Conservation (phyloP, 2,888 invertebrate species). For the Brenthis ino region DNA sequence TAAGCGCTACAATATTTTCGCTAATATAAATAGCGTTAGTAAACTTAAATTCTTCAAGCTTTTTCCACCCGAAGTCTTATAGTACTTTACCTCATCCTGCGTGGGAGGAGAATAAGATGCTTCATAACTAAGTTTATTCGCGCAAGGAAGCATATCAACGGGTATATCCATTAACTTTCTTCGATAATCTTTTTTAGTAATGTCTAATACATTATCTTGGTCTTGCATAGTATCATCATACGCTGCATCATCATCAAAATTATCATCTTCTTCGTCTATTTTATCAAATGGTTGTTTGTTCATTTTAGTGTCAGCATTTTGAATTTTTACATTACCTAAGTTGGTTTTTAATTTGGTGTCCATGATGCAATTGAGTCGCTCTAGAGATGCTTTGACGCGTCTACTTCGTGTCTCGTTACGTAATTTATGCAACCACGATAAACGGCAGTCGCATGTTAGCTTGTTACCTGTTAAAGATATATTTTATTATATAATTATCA, state of each 20-base stretch:
- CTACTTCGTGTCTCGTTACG: conserved; percentile 88
- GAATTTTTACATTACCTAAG: conserved; percentile 51
- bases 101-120: conserved; percentile 70
- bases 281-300: conserved; percentile 49
- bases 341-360: conserved; percentile 68
- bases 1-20: conserved; percentile 53
- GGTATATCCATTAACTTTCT: conserved; percentile 69
- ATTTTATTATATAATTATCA: conserved; percentile 1
- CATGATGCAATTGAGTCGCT: conserved; percentile 86
- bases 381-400: conserved; percentile 84
- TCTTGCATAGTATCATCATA: conserved; percentile 74
- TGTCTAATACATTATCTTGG: conserved; percentile 60
- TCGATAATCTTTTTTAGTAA: conserved; percentile 63
- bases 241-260: conserved; percentile 55
- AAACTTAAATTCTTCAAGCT: conserved; percentile 44
- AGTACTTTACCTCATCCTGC: conserved; percentile 76
- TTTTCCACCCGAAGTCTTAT: conserved; percentile 59
- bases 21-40: conserved; percentile 43
- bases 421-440: conserved; percentile 89
- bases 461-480: conserved; percentile 86
- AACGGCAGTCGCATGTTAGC: conserved; percentile 90
- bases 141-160: conserved; percentile 65
- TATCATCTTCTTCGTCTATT: conserved; percentile 64
- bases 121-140: conserved; percentile 64
- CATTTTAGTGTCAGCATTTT: conserved; percentile 44